Percentiles rank a stretch among this genome's conserved stretches.
Evolutionary conservation across 1,140 invertebrate species (phyloP).

Genomic region (Apis laboriosa): DNA sequence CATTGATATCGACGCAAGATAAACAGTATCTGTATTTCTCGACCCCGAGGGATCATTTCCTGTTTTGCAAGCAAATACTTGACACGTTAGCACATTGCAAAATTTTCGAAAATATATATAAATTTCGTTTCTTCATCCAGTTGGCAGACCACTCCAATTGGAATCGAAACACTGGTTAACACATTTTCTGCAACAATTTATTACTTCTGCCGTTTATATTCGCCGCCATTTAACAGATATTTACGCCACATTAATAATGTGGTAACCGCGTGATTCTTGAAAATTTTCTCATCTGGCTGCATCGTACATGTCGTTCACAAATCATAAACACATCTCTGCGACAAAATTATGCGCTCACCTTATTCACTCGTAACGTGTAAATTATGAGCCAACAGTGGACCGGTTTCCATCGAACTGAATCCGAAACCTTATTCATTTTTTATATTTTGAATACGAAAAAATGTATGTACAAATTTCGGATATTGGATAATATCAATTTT

Average conservation of each 20-base stretch:
- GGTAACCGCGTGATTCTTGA: background rate
- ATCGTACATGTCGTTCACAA: conserved; percentile 1
- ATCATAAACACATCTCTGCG: background rate
- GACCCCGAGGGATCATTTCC: background rate
- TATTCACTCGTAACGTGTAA: conserved; percentile 3
- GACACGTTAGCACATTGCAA: background rate
- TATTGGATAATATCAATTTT: background rate
- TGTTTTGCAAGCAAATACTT: conserved; percentile 1
- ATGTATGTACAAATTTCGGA: background rate
- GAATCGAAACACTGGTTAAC: background rate
- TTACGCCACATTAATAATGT: background rate
- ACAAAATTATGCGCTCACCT: background rate
- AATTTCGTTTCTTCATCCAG: background rate
- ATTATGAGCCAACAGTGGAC: background rate
- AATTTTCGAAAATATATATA: conserved; percentile 29
- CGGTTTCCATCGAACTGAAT: background rate
- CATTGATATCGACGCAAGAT: conserved; percentile 29
- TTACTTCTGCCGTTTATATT: background rate
- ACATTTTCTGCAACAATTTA: conserved; percentile 8
- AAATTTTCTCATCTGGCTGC: background rate
- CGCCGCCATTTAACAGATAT: background rate
- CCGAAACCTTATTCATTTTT: background rate
- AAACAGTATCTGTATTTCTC: conserved; percentile 28
- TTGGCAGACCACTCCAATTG: background rate
- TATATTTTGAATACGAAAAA: background rate